These are phyloP conservation scores for Peromyscus californicus DNA, from an alignment of 2,113 vertebrate genomes.

Conservation along the genomic window DNA sequence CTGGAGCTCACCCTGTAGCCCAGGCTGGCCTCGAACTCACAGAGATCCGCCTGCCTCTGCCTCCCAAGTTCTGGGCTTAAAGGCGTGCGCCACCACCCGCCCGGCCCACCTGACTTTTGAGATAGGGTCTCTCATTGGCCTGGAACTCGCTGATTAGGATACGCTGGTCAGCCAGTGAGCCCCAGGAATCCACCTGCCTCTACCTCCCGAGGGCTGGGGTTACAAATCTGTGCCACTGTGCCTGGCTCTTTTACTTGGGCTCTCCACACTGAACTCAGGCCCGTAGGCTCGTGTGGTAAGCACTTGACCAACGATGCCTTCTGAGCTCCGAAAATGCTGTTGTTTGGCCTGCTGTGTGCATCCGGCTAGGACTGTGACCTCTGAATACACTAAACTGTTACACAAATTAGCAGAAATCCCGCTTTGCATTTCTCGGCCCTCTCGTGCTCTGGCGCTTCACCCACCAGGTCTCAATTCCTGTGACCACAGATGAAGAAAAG, in stretches of 20 bases:
- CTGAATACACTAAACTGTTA: not conserved
- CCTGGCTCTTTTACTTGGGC: not conserved
- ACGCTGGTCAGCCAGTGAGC: not conserved
- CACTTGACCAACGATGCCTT: not conserved
- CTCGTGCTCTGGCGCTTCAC: not conserved
- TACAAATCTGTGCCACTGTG: not conserved
- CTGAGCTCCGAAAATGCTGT: not conserved
- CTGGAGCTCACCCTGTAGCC: no score
- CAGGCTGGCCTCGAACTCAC: no score
- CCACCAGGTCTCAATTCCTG: not conserved
- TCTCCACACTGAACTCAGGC: not conserved
- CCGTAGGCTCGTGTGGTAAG: not conserved
- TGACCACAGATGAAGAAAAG: conserved; percentile 18
- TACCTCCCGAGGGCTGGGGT: not conserved
- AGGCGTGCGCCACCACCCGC: no score
- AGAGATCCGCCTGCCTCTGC: no score
- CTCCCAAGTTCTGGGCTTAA: no score
- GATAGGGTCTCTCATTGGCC: not conserved
- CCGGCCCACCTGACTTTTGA: not conserved
- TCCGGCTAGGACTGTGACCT: not conserved
- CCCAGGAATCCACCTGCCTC: not conserved
- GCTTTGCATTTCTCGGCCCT: not conserved
- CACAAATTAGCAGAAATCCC: not conserved
- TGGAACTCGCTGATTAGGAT: not conserved
- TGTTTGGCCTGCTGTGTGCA: not conserved